Base-by-base conservation (phyloP, 2,888 invertebrate species). In the Drosophila formosana region DNA sequence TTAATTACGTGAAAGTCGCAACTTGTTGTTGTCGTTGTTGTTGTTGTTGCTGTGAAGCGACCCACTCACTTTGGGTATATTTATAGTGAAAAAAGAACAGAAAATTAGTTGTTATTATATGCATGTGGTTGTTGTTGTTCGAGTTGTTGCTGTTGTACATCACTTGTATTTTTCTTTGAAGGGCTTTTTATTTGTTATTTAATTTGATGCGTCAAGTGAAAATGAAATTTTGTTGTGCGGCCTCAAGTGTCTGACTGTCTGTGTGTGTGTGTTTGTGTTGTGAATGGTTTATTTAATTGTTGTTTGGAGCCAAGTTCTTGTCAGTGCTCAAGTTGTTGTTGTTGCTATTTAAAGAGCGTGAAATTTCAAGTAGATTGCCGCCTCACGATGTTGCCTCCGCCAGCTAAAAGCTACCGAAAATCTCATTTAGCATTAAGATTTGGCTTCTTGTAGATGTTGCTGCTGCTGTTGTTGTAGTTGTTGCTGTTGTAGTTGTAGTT, bases 141-240 rank as follows among this genome's bases (percentile, higher is more conserved):
- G 30, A 30, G 51, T 57, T 53, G 47, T 30, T 62, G 49, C 34
- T 53, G 49, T 8, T 43, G 43, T 47, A 55, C 49, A 56, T 47
- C 53, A 56, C 43, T 65, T 60, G 60, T 53, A 43, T 66, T 64
- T 70, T 58, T 50, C 49, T 55, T 65, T 56, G 47, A 49, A 63
- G 63, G 32, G 63, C 56, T 58, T 65, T 57, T 56, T 61, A 68
- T 74, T 72, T 77, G 73, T 85, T 82, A 88, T 82, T 88, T 85
- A 82, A 85, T 81, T 82, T 83, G 80, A 80, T 83, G 82, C 85
- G 51, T 56, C 66, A 86, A 87, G 86, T 87, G 86, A 87, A 87
- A 87, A 80, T 80, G 86, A 88, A 88, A 83, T 79, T 87, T 80
- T 47, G 37, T 66, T 62, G 55, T 55, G 11, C 28, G 39, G 53